These are phyloP conservation scores for Drymonia ruficornis DNA, from an alignment of 2,888 invertebrate genomes.

Conservation along the genomic window DNA sequence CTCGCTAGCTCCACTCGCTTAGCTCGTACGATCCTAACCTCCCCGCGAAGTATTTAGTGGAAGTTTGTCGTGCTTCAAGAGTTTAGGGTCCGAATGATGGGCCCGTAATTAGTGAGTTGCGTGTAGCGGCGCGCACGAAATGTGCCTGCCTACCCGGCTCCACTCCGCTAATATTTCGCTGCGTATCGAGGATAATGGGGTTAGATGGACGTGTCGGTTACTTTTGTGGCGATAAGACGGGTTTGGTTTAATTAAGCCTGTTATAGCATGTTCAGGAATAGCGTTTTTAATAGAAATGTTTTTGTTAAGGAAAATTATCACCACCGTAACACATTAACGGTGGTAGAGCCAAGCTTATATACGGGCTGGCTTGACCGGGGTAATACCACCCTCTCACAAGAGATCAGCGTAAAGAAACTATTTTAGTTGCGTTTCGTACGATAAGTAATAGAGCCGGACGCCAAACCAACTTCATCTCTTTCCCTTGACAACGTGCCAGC, in stretches of 20 bases:
- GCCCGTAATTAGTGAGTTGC: slow-evolving; percentile 50
- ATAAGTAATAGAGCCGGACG: too few relatives aligned
- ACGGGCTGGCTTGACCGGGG: too few relatives aligned
- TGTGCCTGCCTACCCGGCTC: slow-evolving; percentile 29
- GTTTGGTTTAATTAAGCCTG: not conserved
- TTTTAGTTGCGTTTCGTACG: too few relatives aligned
- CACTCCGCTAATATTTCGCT: slow-evolving; percentile 27
- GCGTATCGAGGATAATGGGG: slow-evolving; percentile 31
- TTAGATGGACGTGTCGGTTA: slow-evolving; percentile 16
- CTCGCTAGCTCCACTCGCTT: not conserved
- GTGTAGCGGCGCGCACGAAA: slow-evolving; percentile 30
- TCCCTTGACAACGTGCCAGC: too few relatives aligned
- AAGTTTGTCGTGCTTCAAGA: slow-evolving; percentile 45
- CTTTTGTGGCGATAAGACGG: not conserved
- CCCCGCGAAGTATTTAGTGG: slow-evolving; percentile 41
- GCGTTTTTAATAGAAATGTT: too few relatives aligned
- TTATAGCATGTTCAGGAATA: not conserved
- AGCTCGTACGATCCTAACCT: not conserved
- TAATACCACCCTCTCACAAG: too few relatives aligned
- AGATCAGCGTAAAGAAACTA: too few relatives aligned
- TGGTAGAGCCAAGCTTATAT: too few relatives aligned
- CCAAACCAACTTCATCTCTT: too few relatives aligned
- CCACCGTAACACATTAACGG: too few relatives aligned
- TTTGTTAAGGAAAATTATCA: too few relatives aligned
- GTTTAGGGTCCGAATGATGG: slow-evolving; percentile 51